phyloP scores from a whole-genome alignment of 2,888 invertebrate genomes.

The Cheilosia vernalis region DNA sequence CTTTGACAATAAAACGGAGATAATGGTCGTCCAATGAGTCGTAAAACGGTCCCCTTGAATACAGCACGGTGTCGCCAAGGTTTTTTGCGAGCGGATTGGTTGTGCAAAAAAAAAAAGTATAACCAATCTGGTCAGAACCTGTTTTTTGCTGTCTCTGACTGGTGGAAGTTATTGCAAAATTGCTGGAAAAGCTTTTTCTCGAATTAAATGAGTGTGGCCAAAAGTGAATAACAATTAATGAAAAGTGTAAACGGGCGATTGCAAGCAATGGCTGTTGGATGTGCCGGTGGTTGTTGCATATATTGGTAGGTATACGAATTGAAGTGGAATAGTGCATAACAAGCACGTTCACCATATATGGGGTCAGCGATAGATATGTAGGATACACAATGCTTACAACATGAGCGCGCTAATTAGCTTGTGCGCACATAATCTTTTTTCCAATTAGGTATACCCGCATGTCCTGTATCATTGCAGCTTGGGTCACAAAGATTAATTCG shows the following conservation, averaged over 20 bases:
- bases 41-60: slow-evolving; percentile 69
- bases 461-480: too few relatives aligned
- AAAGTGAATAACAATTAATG: slow-evolving; percentile 62
- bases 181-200: slow-evolving; percentile 55
- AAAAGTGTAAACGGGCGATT: slow-evolving; percentile 33
- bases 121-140: slow-evolving; percentile 26
- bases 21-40: slow-evolving; percentile 75
- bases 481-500: too few relatives aligned
- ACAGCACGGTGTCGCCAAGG: slow-evolving; percentile 71
- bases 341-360: too few relatives aligned
- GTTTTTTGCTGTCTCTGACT: slow-evolving; percentile 34
- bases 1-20: slow-evolving; percentile 74
- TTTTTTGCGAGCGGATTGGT: slow-evolving; percentile 45
- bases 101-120: slow-evolving; percentile 7
- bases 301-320: background rate
- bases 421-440: too few relatives aligned
- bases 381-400: too few relatives aligned
- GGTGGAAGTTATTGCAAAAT: slow-evolving; percentile 52
- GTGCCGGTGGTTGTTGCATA: background rate
- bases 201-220: slow-evolving; percentile 60
- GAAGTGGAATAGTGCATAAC: background rate
- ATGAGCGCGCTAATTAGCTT: too few relatives aligned
- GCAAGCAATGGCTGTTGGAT: background rate
- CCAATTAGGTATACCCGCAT: too few relatives aligned
- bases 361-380: too few relatives aligned